Evolutionary conservation across 2,888 invertebrate genomes (phyloP), one percentile per base, ranked within the genome.

Genomic region (Drosophila picticornis): DNA sequence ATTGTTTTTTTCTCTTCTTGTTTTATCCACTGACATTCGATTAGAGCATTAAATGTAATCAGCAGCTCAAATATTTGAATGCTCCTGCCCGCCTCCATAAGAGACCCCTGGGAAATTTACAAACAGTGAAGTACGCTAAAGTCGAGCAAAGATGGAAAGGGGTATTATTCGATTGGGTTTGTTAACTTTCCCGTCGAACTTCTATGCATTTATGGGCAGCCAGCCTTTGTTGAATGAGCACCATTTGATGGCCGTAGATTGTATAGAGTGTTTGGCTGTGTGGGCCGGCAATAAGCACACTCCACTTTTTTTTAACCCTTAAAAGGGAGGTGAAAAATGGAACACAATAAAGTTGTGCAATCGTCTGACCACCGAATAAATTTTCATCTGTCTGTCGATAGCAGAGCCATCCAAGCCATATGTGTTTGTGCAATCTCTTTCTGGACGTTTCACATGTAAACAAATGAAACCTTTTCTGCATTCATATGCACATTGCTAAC

Each of bases 41-140:
- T 85, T 85, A 74, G 68, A 73, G 88, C 70, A 79, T 84, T 88
- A 83, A 78, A 83, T 75, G 81, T 83, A 88, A 85, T 85, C 88
- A 85, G 83, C 72, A 75, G 72, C 63, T 75, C 81, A 85, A 85
- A 85, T 81, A 75, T 85, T 88, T 85, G 85, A 77, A 67, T 13
- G 29, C n/a, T 2, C 27, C 0, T 56, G 19, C n/a, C 7, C 36
- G n/a, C 46, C 55, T 50, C 59, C 69, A 72, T 63, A 77, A 77
- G 77, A 72, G 75, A 72, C 84, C 86, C 88, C 63, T 71, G 85
- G 85, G 85, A 85, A 85, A 85, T 85, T 85, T 83, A 76, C 83
- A 72, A 85, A 77, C 85, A 83, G 75, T 81, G 83, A 83, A 79
- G 57, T 60, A 57, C 60, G 58, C 55, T 55, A 63, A 63, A 67